Base-by-base conservation (phyloP, 1,140 invertebrate genomes). In the Diorhabda elongata region DNA sequence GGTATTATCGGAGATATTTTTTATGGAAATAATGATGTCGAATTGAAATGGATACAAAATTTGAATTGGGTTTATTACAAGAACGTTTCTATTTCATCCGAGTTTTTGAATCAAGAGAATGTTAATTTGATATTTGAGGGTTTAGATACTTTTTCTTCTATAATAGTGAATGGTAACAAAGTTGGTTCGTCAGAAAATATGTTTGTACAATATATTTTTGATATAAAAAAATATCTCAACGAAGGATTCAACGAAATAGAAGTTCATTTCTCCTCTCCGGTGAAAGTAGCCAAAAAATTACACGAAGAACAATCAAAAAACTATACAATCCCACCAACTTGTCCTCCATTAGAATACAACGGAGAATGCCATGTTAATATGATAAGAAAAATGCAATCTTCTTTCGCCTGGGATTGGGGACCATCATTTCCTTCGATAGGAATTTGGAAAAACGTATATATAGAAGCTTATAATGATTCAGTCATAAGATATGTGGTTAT, bases 371-470 rank as follows among this genome's bases (percentile, higher is more conserved):
- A 98, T 76, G 89, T 90, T 3, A 98, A 99, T 81, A 92, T 96
- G 81, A 87, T 99, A 64, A 86, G 97, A 64, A 99, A 99, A 84
- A 96, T 96, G 90, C 97, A 98, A 84, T 91, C 94, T 0, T 96
- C 95, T 7, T 99, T 98, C 74, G 87, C 90, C 43, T 99, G 98
- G 98, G 98, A 99, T 83, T 99, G 97, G 98, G 97, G 97, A 42
- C 95, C 96, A n/a, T 92, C 96, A 0, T 95, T 97, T 74, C 96
- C 97, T 1, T 96, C 94, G 2, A 85, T 93, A 71, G 1, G 94
- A 97, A 72, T 77, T 26, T 77, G 76, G 75, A 86, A 86, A 78
- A 73, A 82, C 57, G 83, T 89, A 9, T 82, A 84, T 71, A 67
- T 89, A 8, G 76, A 87, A 77, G 77, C 82, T 7, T 82, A 81